Evolutionary conservation across 2,113 vertebrate genomes (phyloP).

Genomic region (Menura novaehollandiae): DNA sequence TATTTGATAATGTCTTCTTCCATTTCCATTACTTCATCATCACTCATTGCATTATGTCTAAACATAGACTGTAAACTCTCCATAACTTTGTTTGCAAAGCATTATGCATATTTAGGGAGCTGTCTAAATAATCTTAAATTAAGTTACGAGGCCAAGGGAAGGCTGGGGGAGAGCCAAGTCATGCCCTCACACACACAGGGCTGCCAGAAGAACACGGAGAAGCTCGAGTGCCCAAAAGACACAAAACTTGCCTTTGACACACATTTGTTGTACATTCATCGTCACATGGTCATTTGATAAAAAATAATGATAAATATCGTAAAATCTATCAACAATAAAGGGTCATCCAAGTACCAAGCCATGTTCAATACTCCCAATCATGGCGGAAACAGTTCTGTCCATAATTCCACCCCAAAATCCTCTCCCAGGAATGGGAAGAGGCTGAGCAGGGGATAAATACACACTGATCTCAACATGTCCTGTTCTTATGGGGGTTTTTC

Average conservation of each 20-base stretch:
- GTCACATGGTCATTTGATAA: not conserved
- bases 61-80: constrained; percentile 3
- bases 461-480: not conserved
- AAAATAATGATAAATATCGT: not conserved
- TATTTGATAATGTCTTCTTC: not conserved
- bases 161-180: not conserved
- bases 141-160: not conserved
- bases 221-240: not conserved
- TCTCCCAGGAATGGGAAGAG: not conserved
- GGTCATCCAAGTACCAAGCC: not conserved
- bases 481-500: accelerated
- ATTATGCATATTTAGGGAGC: constrained; percentile 29
- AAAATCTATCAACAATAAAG: not conserved
- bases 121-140: constrained; percentile 36
- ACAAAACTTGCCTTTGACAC: not conserved
- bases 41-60: constrained; percentile 34
- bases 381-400: not conserved
- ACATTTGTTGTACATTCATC: not conserved
- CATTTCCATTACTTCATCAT: constrained; percentile 32
- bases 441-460: not conserved
- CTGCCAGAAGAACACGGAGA: not conserved
- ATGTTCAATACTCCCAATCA: not conserved
- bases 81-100: constrained; percentile 39
- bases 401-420: not conserved
- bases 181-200: not conserved